A percentile compares a stretch with the other conserved stretches of the same genome.
Evolutionary conservation across 1,140 invertebrate species (phyloP).

Genomic region (Trichonephila inaurata): DNA sequence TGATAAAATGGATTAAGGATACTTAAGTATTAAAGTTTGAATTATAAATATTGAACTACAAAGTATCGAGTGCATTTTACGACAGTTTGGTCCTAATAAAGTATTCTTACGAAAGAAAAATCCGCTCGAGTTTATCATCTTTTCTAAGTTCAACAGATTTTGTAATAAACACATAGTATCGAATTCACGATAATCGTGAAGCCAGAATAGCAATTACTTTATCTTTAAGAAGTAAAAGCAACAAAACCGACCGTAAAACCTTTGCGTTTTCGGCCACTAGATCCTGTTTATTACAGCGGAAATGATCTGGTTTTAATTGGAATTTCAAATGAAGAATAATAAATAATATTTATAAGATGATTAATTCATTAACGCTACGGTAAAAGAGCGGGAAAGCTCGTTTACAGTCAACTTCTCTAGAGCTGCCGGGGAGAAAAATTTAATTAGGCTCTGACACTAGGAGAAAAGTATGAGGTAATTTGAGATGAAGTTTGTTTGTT

Average conservation of each 20-base stretch:
- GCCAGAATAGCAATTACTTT: slow-evolving; percentile 32
- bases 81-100: background rate
- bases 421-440: background rate
- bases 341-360: slow-evolving; percentile 59
- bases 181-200: background rate
- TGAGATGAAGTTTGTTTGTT: slow-evolving; percentile 1
- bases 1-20: background rate
- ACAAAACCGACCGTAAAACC: slow-evolving; percentile 43
- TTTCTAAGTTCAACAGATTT: slow-evolving; percentile 25
- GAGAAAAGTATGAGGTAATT: slow-evolving; percentile 28
- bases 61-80: background rate
- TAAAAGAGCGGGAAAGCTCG: background rate
- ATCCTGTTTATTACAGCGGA: slow-evolving; percentile 38
- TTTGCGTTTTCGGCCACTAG: background rate
- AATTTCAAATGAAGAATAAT: slow-evolving; percentile 54
- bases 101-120: background rate
- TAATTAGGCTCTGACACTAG: slow-evolving; percentile 13
- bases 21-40: background rate
- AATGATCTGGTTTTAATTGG: slow-evolving; percentile 45
- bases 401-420: background rate
- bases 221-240: background rate
- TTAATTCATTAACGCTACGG: slow-evolving; percentile 35
- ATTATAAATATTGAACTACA: background rate
- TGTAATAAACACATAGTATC: slow-evolving; percentile 25
- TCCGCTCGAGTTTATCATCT: background rate